Base-by-base conservation (phyloP, 2,113 vertebrate genomes). In the Emydocephalus ijimae region DNA sequence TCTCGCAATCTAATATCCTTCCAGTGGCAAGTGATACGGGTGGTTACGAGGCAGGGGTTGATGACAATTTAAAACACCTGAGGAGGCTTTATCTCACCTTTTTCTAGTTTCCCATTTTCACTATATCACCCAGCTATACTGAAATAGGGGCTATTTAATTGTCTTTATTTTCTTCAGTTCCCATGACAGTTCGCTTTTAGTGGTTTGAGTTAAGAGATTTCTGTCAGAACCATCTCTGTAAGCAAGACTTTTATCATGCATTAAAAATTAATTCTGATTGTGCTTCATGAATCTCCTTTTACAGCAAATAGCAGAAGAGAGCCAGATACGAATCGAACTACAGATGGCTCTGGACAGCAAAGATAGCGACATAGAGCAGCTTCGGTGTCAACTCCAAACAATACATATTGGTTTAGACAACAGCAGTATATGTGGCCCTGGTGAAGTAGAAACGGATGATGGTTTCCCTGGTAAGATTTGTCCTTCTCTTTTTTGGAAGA, bases 301-400 rank as follows among this genome's bases (percentile, higher is more conserved):
- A 94, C 10, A 99, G 99, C 99, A 99, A 99, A 98, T 99, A 95
- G 97, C 98, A 2, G 99, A 99, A 56, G 99, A 99, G 96, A 99
- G 98, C 95, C 99, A 98, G 97, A 98, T 99, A 96, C 98, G 99
- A 5, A 98, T 99, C 57, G 99, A 99, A 96, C 98, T 99, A 87
- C 99, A 99, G 97, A 99, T 99, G 99, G 98, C 99, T 29, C 98
- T 99, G 95, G 99, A 99, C 97, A 99, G 99, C 93, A 99, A 99
- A 94, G 99, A 99, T 96, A 99, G 99, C 6, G 99, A 99, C 96
- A 99, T 99, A n/a, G 99, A 99, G 96, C 99, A 99, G 97, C 98
- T 99, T 57, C 98, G 99, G 48, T 98, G 98, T 0, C 98, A 98
- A 91, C 98, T 99, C 11, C 99, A 98, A 95, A 97, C 99, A 8